Conservation (phyloP, 2,888 invertebrate species). For the Anagyrus pseudococci region DNA sequence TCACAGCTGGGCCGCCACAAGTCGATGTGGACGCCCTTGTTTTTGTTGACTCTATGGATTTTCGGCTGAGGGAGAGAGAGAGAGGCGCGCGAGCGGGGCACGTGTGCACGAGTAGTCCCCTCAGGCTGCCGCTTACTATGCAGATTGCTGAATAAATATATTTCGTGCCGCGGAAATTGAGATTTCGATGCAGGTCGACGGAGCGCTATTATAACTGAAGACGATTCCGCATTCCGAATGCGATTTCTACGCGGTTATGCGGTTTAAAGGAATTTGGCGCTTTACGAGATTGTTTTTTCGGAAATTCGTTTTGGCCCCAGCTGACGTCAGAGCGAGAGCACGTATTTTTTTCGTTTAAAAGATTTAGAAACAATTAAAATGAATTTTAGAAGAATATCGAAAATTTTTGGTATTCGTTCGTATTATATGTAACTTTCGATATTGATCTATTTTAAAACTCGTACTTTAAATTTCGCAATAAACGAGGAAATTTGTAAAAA, state of each 20-base stretch:
- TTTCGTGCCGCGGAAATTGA: constrained; percentile 8
- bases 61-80: not conserved
- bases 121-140: constrained; percentile 22
- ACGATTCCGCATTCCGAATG: constrained; percentile 1
- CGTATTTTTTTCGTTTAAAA: not conserved
- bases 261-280: constrained; percentile 1
- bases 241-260: not conserved
- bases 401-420: no score
- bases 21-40: not conserved
- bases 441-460: no score
- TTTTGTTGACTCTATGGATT: constrained; percentile 4
- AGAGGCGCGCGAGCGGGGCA: not conserved
- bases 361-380: no score
- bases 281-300: constrained; percentile 9
- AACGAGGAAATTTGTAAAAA: no score
- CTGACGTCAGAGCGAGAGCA: not conserved
- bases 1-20: constrained; percentile 4
- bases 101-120: no score
- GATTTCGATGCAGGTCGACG: not conserved
- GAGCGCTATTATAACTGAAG: not conserved
- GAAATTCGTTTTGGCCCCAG: constrained; percentile 4
- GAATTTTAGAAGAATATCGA: no score
- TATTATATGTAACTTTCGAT: no score
- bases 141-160: constrained; percentile 26
- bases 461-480: no score